Conservation (phyloP, 2,797 vertebrate species). For the Tinamus major region DNA sequence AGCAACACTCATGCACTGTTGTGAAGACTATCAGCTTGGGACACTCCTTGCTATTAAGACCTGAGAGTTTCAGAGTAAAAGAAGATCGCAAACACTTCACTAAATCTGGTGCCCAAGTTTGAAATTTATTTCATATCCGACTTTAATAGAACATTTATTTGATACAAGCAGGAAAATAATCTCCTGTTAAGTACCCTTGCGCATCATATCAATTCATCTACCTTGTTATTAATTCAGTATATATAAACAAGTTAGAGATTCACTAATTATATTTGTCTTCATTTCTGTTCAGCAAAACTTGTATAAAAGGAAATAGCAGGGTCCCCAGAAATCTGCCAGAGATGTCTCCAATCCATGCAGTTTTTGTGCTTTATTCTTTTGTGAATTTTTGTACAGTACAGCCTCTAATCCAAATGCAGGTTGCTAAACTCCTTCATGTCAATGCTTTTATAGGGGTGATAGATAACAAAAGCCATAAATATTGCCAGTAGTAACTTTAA, state of each 20-base stretch:
- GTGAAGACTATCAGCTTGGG: neutral
- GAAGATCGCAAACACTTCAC: neutral
- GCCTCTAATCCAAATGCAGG: rapidly evolving
- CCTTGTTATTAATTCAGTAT: neutral
- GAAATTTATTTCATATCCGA: neutral
- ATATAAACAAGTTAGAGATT: neutral
- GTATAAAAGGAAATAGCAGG: neutral
- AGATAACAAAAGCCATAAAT: neutral
- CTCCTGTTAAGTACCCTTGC: neutral
- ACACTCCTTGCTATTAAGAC: neutral
- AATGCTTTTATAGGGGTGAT: neutral
- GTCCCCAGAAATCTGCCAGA: neutral
- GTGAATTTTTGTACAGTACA: neutral
- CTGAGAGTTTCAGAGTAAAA: neutral
- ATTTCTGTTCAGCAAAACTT: neutral
- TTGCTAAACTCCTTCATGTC: neutral
- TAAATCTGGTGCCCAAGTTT: neutral
- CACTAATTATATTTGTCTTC: neutral
- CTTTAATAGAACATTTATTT: neutral
- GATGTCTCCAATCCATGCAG: neutral
- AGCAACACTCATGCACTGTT: neutral
- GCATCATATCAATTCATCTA: neutral
- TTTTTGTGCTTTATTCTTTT: neutral
- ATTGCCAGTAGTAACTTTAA: neutral
- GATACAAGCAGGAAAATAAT: neutral